Evolutionary conservation across 2,888 invertebrate species (phyloP).

Genomic region (Lordiphosa fenestrarum): DNA sequence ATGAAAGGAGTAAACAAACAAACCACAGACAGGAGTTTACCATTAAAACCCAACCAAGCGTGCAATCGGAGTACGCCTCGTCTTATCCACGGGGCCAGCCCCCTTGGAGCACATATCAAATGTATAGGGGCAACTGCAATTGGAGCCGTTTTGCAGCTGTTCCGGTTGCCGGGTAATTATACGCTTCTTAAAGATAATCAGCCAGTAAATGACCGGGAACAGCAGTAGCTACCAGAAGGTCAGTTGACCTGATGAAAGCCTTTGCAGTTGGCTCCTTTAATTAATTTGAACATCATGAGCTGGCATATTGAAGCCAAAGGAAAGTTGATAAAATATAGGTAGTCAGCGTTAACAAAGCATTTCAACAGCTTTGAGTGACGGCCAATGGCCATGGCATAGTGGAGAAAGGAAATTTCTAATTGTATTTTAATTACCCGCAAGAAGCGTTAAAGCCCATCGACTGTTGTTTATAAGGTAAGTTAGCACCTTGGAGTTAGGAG

Average conservation of each 20-base stretch:
- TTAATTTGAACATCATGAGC: constrained; percentile 32
- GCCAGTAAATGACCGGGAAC: constrained; percentile 22
- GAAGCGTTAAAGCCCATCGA: not conserved
- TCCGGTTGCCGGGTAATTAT: constrained; percentile 46
- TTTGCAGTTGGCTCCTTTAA: constrained; percentile 18
- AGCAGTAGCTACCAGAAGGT: constrained; percentile 6
- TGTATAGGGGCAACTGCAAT: constrained; percentile 11
- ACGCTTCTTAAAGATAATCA: constrained; percentile 51
- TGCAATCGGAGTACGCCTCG: constrained; percentile 30
- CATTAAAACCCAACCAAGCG: constrained; percentile 9
- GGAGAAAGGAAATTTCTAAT: constrained; percentile 2
- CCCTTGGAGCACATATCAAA: constrained; percentile 8
- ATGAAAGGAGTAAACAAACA: constrained; percentile 36
- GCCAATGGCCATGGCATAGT: not conserved
- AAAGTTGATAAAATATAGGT: not conserved
- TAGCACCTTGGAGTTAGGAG: not conserved
- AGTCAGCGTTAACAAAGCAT: not conserved
- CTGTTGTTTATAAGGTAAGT: not conserved
- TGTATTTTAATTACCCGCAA: constrained; percentile 4
- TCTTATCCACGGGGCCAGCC: not conserved
- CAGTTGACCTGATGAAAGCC: not conserved
- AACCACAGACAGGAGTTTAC: constrained; percentile 20
- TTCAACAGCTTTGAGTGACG: constrained; percentile 1
- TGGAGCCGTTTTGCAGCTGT: constrained; percentile 20
- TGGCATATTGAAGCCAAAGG: constrained; percentile 12